phyloP scores from a whole-genome alignment of 2,797 vertebrate species.

The Amniataba percoides region DNA sequence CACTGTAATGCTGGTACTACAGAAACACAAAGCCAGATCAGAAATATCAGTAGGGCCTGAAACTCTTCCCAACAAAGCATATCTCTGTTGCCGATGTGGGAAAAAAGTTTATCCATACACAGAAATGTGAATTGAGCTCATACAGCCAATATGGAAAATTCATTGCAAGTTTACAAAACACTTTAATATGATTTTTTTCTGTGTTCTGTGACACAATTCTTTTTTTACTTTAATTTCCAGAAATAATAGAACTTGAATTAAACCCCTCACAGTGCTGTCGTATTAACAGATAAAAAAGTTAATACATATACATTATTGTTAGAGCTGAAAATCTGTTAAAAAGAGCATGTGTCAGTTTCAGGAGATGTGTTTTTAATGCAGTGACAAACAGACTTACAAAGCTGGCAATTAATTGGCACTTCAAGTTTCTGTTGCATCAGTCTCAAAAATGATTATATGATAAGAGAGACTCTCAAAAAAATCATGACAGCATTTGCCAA shows the following conservation, averaged over 20 bases:
- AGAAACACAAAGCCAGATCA: constrained; percentile 42
- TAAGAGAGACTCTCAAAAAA: not conserved
- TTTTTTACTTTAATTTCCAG: too few relatives aligned
- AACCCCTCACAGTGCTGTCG: too few relatives aligned
- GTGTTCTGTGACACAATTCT: not conserved
- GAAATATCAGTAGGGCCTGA: constrained; percentile 1
- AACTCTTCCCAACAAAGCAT: constrained; percentile 4
- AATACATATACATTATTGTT: too few relatives aligned
- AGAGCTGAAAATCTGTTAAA: too few relatives aligned
- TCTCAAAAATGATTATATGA: not conserved
- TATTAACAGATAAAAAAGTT: not conserved
- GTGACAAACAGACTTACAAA: not conserved
- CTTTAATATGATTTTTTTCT: too few relatives aligned
- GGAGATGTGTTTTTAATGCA: not conserved
- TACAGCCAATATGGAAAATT: not conserved
- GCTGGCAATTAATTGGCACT: not conserved
- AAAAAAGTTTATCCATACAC: not conserved
- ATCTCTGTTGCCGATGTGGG: not conserved
- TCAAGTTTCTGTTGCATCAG: not conserved
- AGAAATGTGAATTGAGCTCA: not conserved
- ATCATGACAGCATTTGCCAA: not conserved
- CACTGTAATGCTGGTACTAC: constrained; percentile 99
- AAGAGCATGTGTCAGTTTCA: not conserved
- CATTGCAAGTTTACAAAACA: not conserved
- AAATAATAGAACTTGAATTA: too few relatives aligned